phyloP scores from a whole-genome alignment of 2,888 invertebrate genomes.

The Eupsilia transversa region DNA sequence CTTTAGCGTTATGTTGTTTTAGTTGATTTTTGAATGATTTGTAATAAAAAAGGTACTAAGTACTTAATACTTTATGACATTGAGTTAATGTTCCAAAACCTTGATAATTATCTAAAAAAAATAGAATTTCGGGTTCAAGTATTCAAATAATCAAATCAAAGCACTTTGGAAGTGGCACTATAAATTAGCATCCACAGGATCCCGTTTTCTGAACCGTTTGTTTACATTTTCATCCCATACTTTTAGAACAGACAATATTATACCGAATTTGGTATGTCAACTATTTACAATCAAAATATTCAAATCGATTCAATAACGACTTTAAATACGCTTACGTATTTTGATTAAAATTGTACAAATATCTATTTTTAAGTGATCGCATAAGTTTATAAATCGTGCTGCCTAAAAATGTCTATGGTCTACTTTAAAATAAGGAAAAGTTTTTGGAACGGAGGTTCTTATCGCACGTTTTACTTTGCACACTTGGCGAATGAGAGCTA shows the following conservation, averaged over 20 bases:
- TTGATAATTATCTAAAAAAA: not conserved
- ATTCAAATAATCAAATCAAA: not conserved
- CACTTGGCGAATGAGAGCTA: not conserved
- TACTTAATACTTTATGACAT: not conserved
- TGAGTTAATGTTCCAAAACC: not conserved
- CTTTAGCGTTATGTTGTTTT: not conserved
- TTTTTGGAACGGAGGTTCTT: too few relatives aligned
- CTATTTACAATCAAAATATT: not conserved
- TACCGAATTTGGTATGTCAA: not conserved
- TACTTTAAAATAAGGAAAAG: not conserved
- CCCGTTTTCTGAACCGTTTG: not conserved
- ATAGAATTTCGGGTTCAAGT: not conserved
- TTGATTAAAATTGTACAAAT: conserved; percentile 19
- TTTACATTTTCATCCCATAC: not conserved
- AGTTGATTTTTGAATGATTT: not conserved
- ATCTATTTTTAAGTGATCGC: not conserved
- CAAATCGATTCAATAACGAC: not conserved
- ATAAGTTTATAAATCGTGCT: conserved; percentile 27
- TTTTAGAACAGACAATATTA: not conserved
- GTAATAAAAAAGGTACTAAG: not conserved
- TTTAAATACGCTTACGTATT: not conserved
- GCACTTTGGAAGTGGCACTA: not conserved
- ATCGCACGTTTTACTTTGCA: too few relatives aligned
- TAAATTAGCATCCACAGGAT: not conserved
- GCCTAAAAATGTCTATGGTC: not conserved